Base-by-base conservation (phyloP, 2,888 invertebrate species). In the Drosophila tripunctata region DNA sequence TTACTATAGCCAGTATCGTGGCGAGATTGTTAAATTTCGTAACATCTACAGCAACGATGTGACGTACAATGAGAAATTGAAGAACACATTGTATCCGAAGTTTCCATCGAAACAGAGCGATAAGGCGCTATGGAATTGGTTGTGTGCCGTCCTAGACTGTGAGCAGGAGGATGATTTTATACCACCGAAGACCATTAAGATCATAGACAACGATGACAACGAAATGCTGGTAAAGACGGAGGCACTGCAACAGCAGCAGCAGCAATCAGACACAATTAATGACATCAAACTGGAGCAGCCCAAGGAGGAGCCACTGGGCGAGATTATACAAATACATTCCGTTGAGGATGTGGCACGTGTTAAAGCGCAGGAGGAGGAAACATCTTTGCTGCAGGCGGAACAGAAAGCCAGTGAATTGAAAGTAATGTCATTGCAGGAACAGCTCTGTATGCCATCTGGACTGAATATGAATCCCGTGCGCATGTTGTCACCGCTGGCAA, bases 21-120 rank as follows among this genome's bases (percentile, higher is more conserved):
- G 93, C 40, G 95, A 95, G 74, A 93, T 94, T 66, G 92, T 95
- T 0, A 93, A 94, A 76, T 95, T 96, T 83, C 92, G 92, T 44
- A 93, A 75, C 17, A 79, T 82, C 21, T 91, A 86, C 61, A 90
- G 84, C 52, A 91, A 91, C 14, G 94, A 94, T 77, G 94, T 95
- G 3, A 95, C 95, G 0, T 97, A 95, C 89, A 93, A 97, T 55
- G 97, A 98, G 82, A 97, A 97, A 91, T 90, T 98, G 50, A 96
- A 97, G 91, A 95, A 94, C 71, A 95, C 96, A 0, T 90, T 96
- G 41, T 94, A 94, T 24, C 95, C 96, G 0, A 97, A 97, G 90
- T 95, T 97, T 87, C 97, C 97, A 0, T 93, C 95, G 27, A 96
- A 96, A 83, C 94, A 95, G 87, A 94, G 94, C 73, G 96, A 95